Evolutionary conservation across 53 echinoderm and acorn worm genomes (phyloP), one percentile per base, ranked within the genome.

Genomic region (Astropecten irregularis): DNA sequence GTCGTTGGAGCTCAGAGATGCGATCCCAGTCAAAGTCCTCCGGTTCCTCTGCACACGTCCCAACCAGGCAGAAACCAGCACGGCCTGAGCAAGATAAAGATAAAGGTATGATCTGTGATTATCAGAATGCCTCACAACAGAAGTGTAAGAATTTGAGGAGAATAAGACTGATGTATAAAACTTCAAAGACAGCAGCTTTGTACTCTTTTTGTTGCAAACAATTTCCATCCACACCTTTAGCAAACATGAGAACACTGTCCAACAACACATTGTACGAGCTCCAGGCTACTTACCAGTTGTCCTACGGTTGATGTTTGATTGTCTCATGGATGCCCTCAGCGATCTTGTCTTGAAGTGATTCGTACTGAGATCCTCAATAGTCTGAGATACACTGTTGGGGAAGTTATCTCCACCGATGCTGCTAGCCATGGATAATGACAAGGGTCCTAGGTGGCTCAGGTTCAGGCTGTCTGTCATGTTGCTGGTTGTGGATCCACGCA

Each of bases 11-110:
- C 50, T 97, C 97, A 0, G 87, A 66, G 22, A 97, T 51, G 0
- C 97, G 62, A 70, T 93, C 88, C 94, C 97, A 97, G 57, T 91
- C 93, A 31, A 93, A 64, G 48, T 70, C 81, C 22, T 90, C 92
- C 0, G 91, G 91, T 58, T 93, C 93, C 44, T 97, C 97, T n/a
- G 89, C 94, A 19, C 94, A 88, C 37, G 83, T 76, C 37, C 81
- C 76, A 4, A 91, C 82, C 1, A 97, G 73, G 53, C 89, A 87
- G 86, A 90, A 90, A 34, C 90, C 85, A 9, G 71, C 77, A 56
- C 90, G 84, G 58, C 79, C 90, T 90, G 69, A 22, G 18, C 14
- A 62, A 58, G 9, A 38, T n/a, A 46, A 38, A 48, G 25, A 29
- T 2, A 22, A 32, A 10, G 37, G 16, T 5, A 25, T 23, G 21